Evolutionary conservation across 92 coral and sea anemone species (phyloP).

Genomic region (Plumapathes pennacea): DNA sequence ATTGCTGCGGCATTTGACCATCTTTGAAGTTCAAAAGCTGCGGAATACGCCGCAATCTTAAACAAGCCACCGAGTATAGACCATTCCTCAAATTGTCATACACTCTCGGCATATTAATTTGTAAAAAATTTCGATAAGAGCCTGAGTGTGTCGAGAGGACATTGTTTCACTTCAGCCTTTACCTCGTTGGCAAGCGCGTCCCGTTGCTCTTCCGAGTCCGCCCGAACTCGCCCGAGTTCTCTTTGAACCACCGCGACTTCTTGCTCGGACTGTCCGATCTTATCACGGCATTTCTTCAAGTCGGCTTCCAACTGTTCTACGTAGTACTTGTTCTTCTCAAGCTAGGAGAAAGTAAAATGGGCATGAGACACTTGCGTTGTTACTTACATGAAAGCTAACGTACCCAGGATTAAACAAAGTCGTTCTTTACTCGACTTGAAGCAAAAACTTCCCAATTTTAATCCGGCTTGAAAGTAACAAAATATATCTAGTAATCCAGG

Average conservation of each 20-base stretch:
- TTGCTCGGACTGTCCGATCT: slow-evolving; percentile 58
- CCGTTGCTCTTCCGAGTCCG: slow-evolving; percentile 86
- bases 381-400: too few species aligned
- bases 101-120: too few species aligned
- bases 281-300: slow-evolving; percentile 73
- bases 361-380: slow-evolving; percentile 8
- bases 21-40: too few species aligned
- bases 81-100: too few species aligned
- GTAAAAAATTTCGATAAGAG: too few species aligned
- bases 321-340: slow-evolving; percentile 79
- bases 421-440: too few species aligned
- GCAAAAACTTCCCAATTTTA: too few species aligned
- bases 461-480: too few species aligned
- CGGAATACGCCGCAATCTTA: too few species aligned
- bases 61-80: not conserved
- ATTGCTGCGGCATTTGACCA: too few species aligned
- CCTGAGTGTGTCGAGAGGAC: not conserved
- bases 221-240: slow-evolving; percentile 62
- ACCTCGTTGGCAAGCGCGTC: slow-evolving; percentile 96
- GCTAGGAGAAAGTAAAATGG: slow-evolving; percentile 12
- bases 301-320: slow-evolving; percentile 78
- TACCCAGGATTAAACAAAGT: too few species aligned
- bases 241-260: slow-evolving; percentile 59
- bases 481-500: too few species aligned
- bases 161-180: not conserved